Conservation (phyloP, 1,140 invertebrate genomes). For the Bombus consobrinus region DNA sequence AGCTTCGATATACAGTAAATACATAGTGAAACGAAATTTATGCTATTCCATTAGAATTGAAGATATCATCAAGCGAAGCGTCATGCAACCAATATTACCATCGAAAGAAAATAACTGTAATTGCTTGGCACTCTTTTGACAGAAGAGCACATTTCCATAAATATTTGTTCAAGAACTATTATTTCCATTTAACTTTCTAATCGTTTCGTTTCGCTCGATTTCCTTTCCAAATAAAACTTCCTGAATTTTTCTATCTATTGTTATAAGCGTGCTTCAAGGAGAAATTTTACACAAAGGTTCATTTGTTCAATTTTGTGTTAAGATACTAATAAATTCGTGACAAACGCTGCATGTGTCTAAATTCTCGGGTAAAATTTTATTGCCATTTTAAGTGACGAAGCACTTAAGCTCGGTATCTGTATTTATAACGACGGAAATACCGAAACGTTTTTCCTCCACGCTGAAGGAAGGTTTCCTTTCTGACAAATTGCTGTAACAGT, state of each 20-base stretch:
- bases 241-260: background rate
- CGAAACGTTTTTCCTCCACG: background rate
- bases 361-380: background rate
- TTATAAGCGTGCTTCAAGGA: background rate
- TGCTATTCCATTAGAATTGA: background rate
- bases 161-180: background rate
- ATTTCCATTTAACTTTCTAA: too few species aligned
- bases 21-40: background rate
- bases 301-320: too few species aligned
- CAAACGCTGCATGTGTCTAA: fast-evolving
- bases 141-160: background rate
- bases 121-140: background rate
- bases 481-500: background rate
- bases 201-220: background rate
- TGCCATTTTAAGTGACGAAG: background rate
- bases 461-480: background rate
- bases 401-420: background rate
- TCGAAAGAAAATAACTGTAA: background rate
- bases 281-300: background rate
- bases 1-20: background rate
- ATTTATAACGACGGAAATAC: background rate
- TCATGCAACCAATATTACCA: background rate
- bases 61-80: background rate
- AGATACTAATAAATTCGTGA: too few species aligned
- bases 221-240: background rate